Conservation (phyloP, 2,888 invertebrate species). For the Ptilodon capucinus region DNA sequence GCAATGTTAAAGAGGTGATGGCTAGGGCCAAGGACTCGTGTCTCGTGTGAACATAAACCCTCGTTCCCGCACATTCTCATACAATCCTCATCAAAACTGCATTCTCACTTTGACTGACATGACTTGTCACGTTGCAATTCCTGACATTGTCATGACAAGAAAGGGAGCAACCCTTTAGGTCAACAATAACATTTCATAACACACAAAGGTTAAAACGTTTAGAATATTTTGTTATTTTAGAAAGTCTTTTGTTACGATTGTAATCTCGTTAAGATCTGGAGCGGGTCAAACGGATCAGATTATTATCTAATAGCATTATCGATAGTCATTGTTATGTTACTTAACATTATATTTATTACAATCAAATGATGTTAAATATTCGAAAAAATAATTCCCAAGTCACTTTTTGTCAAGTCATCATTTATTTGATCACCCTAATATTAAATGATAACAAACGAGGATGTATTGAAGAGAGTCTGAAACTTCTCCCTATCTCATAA, state of each 20-base stretch:
- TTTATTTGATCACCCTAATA: no score
- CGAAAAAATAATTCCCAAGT: constrained; percentile 5
- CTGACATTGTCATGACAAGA: constrained; percentile 47
- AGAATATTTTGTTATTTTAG: constrained; percentile 40
- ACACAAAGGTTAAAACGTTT: constrained; percentile 47
- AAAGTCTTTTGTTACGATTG: constrained; percentile 32
- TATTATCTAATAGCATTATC: constrained; percentile 45
- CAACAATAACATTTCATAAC: constrained; percentile 51
- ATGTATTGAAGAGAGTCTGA: no score
- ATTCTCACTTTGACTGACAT: constrained; percentile 51
- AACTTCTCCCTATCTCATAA: no score
- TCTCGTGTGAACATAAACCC: constrained; percentile 37
- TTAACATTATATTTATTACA: constrained; percentile 25
- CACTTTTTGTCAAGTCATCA: no score
- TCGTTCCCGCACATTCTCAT: constrained; percentile 13
- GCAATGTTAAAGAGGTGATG: no score
- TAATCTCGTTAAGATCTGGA: constrained; percentile 47
- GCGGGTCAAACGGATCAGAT: constrained; percentile 32
- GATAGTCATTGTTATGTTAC: constrained; percentile 43
- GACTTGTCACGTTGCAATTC: constrained; percentile 57
- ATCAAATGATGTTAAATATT: constrained; percentile 10
- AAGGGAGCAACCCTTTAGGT: constrained; percentile 52
- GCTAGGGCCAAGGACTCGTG: neutral
- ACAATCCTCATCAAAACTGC: constrained; percentile 52
- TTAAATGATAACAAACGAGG: no score